Evolutionary conservation across 2,797 vertebrate species (phyloP), one percentile per base, ranked within the genome.

Genomic region (Sternarchorhynchus goeldii): DNA sequence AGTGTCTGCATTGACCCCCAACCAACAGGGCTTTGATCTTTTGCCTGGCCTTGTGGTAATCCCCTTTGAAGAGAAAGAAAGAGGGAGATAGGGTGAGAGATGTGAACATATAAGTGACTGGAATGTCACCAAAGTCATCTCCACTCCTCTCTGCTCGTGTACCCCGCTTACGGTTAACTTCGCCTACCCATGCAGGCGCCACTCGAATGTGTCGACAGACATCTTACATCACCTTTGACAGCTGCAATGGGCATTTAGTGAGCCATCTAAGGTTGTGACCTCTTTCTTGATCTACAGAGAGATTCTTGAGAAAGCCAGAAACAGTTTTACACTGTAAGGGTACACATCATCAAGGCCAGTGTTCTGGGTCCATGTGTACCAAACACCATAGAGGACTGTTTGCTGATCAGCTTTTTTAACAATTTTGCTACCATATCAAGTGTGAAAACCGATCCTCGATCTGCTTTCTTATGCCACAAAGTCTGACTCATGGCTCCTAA

Each of bases 1-100:
- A 87, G 89, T 79, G 85, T 83, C 85, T 76, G 82, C 76, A 56
- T 84, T 91, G 92, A 93, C 90, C 92, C 87, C 89, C 91, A 89
- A 10, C 39, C 39, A 90, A 92, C 88, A 89, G 87, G 85, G 75
- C 85, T 88, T 88, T 91, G 91, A 86, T 85, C 83, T 78, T 87
- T 85, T 85, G 86, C 72, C 78, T 60, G 72, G 83, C 85, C 83
- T 76, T 77, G 62, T 84, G 53, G 72, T 84, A 82, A 89, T 86
- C 88, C 88, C 76, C 82, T 83, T 88, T 77, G 88, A 29, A 63
- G 63, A 64, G 63, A 34, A 29, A 32, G 59, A 77, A 12, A 8
- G 6, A 1, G 73, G 64, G n/a, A 41, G 17, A 69, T 7, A 16
- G 34, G 7, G 58, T n/a, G 12, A 70, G 75, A 29, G 64, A 69